Conservation (phyloP, 2,888 invertebrate genomes). For the Julus scanicus region DNA sequence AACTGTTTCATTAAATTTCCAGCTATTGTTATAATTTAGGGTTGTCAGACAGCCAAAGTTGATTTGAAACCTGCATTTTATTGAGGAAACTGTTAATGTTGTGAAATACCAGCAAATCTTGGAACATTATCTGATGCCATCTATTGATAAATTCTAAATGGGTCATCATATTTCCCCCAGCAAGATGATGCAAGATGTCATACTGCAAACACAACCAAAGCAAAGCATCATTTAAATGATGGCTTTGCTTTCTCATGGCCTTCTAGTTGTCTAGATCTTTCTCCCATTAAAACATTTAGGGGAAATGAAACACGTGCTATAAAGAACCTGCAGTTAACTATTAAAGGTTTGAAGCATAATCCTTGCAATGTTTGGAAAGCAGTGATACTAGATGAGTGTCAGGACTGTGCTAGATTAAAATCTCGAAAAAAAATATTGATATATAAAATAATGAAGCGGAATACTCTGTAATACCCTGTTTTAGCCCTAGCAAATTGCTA, state of each 20-base stretch:
- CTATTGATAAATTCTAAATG: neutral
- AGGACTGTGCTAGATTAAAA: neutral
- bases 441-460: no score
- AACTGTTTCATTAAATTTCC: no score
- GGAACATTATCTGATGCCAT: neutral
- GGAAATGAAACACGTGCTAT: neutral
- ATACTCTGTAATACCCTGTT: no score
- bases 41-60: slow-evolving; percentile 30
- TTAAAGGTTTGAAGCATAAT: neutral
- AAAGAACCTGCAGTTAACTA: slow-evolving; percentile 32
- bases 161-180: no score
- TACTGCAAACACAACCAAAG: neutral
- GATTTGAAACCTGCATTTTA: neutral
- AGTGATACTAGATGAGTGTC: slow-evolving; percentile 13
- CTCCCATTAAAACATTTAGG: slow-evolving; percentile 38
- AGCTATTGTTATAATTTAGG: slow-evolving; percentile 40
- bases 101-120: neutral
- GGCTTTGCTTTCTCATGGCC: neutral
- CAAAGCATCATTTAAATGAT: neutral
- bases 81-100: neutral
- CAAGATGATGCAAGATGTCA: no score
- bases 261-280: slow-evolving; percentile 29
- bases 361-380: neutral
- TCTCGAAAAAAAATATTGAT: no score
- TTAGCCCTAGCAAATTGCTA: no score